Evolutionary conservation across 1,140 invertebrate genomes (phyloP), one percentile per base, ranked within the genome.

Genomic region (Formica selysi): DNA sequence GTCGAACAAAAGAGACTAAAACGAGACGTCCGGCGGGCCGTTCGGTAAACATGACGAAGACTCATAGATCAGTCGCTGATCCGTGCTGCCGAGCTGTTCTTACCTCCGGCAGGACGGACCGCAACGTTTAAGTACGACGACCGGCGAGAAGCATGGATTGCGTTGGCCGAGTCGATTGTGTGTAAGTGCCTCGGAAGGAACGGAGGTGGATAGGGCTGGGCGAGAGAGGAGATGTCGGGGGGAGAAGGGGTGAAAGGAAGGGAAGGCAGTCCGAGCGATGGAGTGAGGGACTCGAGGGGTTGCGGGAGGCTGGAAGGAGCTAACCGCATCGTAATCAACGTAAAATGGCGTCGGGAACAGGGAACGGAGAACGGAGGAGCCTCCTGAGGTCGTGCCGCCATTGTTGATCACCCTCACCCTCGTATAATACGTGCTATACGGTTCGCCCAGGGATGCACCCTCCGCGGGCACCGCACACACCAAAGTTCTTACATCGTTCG

Each of bases 311-410:
- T 92, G 90, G 92, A 93, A 94, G 92, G 91, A 94, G 92, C 91
- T 93, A 94, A 94, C 93, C 94, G 90, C 93, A 94, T 92, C 90
- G 92, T 94, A 95, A 94, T 95, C 93, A 94, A 95, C 91, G 91
- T 93, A 93, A 95, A 95, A 94, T 94, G 93, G 93, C 93, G 93
- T 85, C 93, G 88, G 86, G 81, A 92, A 93, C 91, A 91, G 89
- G 90, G 91, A 91, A 90, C 91, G 85, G 87, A 88, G 85, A 86
- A 86, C 76, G 85, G 64, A 86, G 64, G 76, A 86, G 76, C 85
- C 61, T 88, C 85, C 76, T 86, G 76, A 88, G 85, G 85, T 88
- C 76, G 85, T 88, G 85, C 87, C 70, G 85, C 87, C 85, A 86
- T 88, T 81, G 87, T 88, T 86, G 76, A 88, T 88, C 87, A 86